Conservation (phyloP, 2,113 vertebrate genomes). For the Eurystomus gularis region DNA sequence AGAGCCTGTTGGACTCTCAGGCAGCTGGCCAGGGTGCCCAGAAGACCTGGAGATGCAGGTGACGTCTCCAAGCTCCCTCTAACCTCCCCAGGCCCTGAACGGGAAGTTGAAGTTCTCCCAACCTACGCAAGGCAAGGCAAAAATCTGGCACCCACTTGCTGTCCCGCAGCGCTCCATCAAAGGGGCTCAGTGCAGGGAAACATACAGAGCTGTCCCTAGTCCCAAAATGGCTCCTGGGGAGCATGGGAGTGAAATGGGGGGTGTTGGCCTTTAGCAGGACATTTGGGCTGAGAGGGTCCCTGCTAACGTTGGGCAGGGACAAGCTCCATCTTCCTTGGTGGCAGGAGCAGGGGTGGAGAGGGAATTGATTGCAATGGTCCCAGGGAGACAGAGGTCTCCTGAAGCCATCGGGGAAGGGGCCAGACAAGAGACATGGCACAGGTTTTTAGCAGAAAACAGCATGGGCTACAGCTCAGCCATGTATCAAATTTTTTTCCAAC, state of each 20-base stretch:
- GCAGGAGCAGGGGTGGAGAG: not conserved
- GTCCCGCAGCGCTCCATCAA: not conserved
- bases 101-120: not conserved
- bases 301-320: accelerated
- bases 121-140: not conserved
- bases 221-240: not conserved
- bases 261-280: not conserved
- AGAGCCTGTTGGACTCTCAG: not conserved
- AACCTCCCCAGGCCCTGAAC: not conserved
- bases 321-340: not conserved
- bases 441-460: not conserved
- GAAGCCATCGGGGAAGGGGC: not conserved
- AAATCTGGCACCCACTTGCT: not conserved
- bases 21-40: not conserved
- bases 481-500: not conserved
- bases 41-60: not conserved
- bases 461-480: not conserved
- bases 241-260: accelerated
- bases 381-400: not conserved
- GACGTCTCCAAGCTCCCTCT: not conserved
- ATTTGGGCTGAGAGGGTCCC: not conserved
- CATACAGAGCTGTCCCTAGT: accelerated
- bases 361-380: not conserved
- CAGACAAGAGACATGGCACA: not conserved
- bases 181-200: not conserved